Evolutionary conservation across 1,140 invertebrate species (phyloP).

Genomic region (Lysiphlebus fabarum): DNA sequence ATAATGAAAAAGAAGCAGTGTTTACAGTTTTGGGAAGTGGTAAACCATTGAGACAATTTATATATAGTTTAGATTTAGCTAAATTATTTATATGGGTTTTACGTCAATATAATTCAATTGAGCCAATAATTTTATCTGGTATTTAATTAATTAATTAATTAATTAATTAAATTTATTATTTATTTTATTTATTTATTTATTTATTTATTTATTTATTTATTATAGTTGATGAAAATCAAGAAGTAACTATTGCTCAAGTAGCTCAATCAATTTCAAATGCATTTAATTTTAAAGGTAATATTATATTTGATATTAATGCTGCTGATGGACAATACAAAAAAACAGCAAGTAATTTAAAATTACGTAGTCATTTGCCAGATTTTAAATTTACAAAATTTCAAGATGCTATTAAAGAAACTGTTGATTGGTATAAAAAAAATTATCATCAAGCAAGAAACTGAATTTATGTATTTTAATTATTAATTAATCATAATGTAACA

Average conservation of each 20-base stretch:
- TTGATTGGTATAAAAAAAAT: constrained; percentile 87
- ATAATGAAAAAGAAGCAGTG: constrained; percentile 46
- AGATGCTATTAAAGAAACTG: constrained; percentile 78
- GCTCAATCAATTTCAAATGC: constrained; percentile 78
- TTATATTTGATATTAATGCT: constrained; percentile 80
- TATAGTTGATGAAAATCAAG: constrained; percentile 86
- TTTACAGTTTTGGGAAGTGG: constrained; percentile 87
- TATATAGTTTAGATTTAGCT: constrained; percentile 93
- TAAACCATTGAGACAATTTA: constrained; percentile 92
- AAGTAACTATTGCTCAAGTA: constrained; percentile 83
- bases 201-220: constrained; percentile 40
- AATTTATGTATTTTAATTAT: constrained; percentile 23
- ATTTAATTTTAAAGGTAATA: constrained; percentile 68
- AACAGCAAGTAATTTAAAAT: constrained; percentile 92
- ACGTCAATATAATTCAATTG: constrained; percentile 79
- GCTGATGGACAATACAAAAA: constrained; percentile 98
- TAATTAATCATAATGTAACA: too few relatives aligned
- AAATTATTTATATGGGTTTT: constrained; percentile 89
- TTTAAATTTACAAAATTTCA: constrained; percentile 91
- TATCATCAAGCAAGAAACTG: constrained; percentile 75
- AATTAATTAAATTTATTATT: constrained; percentile 38
- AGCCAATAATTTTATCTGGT: constrained; percentile 94
- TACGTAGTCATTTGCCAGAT: constrained; percentile 75
- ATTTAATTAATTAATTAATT: constrained; percentile 49
- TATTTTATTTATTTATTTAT: constrained; percentile 8